Conservation (phyloP, 2,797 vertebrate genomes). For the Microctenopoma lineatum region DNA sequence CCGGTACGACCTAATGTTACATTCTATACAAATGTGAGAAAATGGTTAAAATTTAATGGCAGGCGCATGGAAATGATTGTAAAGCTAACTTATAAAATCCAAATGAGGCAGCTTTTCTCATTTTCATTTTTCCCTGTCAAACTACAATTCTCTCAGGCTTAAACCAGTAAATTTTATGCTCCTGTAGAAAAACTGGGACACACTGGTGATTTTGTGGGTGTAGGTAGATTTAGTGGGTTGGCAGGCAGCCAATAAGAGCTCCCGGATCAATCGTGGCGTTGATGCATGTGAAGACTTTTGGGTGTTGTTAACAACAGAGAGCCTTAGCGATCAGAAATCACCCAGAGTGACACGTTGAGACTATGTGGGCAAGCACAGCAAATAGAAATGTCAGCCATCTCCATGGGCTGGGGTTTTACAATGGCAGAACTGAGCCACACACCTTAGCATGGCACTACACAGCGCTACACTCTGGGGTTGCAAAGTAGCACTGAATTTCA, state of each 20-base stretch:
- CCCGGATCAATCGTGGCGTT: slow-evolving; percentile 78
- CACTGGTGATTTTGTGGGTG: slow-evolving; percentile 77
- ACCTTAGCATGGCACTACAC: slow-evolving; percentile 53
- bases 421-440: slow-evolving; percentile 62
- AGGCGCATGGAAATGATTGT: slow-evolving; percentile 50
- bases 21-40: slow-evolving; percentile 60
- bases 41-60: slow-evolving; percentile 66
- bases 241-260: slow-evolving; percentile 79
- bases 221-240: slow-evolving; percentile 83
- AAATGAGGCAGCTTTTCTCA: slow-evolving; percentile 59
- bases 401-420: slow-evolving; percentile 59
- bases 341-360: slow-evolving; percentile 83
- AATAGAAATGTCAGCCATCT: slow-evolving; percentile 84
- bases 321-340: slow-evolving; percentile 88
- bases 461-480: slow-evolving; percentile 44
- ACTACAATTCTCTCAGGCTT: slow-evolving; percentile 44
- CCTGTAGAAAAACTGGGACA: slow-evolving; percentile 71
- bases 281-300: slow-evolving; percentile 73
- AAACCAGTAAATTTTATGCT: slow-evolving; percentile 47
- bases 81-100: slow-evolving; percentile 61
- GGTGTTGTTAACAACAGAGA: slow-evolving; percentile 85
- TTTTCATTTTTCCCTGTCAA: slow-evolving; percentile 60
- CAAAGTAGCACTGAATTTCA: slow-evolving; percentile 50
- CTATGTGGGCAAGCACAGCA: slow-evolving; percentile 75
- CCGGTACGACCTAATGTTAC: slow-evolving; percentile 63